phyloP scores from a whole-genome alignment of 2,113 vertebrate genomes.

The Poeciliopsis retropinna region DNA sequence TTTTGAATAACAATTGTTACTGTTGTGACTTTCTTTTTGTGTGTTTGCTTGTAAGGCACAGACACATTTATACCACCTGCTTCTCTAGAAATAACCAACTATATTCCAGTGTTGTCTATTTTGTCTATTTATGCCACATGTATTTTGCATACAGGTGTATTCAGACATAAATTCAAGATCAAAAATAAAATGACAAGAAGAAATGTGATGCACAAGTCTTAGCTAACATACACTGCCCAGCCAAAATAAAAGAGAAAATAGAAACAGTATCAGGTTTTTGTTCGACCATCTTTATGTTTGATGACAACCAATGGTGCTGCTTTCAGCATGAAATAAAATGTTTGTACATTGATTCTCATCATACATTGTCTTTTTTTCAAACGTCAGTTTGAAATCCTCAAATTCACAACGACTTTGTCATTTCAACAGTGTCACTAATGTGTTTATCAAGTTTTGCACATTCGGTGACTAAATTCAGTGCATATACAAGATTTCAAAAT shows the following conservation, averaged over 20 bases:
- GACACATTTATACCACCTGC: slow-evolving; percentile 4
- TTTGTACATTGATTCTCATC: no score
- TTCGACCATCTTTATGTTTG: background rate
- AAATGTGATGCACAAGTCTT: background rate
- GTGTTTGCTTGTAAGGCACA: background rate
- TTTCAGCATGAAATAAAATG: no score
- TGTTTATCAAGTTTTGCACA: background rate
- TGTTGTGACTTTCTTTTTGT: background rate
- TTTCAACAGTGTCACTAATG: background rate
- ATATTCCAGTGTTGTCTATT: background rate
- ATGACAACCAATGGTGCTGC: background rate
- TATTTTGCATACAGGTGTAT: background rate
- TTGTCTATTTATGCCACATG: background rate
- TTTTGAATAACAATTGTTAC: background rate
- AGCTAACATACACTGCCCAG: background rate
- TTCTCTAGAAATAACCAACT: slow-evolving; percentile 11
- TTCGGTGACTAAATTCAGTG: no score
- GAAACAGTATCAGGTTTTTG: background rate
- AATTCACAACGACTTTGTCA: background rate
- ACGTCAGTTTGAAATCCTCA: background rate
- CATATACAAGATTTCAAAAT: no score
- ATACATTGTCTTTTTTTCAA: background rate
- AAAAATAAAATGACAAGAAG: background rate
- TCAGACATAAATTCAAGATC: background rate
- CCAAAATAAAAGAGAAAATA: background rate